These are phyloP conservation scores for Sebastes jordani DNA, from an alignment of 2,797 vertebrate genomes.

Conservation along the genomic window DNA sequence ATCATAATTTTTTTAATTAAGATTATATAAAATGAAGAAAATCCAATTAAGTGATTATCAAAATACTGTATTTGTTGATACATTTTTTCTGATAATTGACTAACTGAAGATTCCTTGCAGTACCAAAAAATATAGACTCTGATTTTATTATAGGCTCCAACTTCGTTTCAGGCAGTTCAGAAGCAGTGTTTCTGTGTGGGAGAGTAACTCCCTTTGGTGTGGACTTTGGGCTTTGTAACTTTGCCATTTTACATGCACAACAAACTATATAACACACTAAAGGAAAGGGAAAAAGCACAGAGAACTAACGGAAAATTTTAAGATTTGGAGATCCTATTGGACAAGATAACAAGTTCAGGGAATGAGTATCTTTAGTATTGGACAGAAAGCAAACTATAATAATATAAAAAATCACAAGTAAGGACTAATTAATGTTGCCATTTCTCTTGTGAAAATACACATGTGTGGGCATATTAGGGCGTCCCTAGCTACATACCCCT, in stretches of 20 bases:
- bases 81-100: neutral
- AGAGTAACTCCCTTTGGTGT: too few species aligned
- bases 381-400: neutral
- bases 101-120: neutral
- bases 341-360: neutral
- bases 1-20: neutral
- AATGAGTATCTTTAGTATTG: neutral
- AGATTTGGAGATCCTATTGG: neutral
- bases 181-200: too few species aligned
- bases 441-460: too few species aligned
- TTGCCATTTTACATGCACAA: too few species aligned
- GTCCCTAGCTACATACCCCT: too few species aligned
- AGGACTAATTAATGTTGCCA: too few species aligned
- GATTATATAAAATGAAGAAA: neutral
- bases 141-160: too few species aligned
- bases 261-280: too few species aligned
- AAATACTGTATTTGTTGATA: neutral
- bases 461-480: too few species aligned
- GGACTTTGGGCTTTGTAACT: too few species aligned
- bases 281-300: neutral
- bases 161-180: too few species aligned
- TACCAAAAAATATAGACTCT: neutral
- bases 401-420: neutral
- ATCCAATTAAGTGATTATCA: neutral
- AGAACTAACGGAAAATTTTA: neutral